Evolutionary conservation across 2,113 vertebrate genomes (phyloP).

Genomic region (Corydoras maculifer): DNA sequence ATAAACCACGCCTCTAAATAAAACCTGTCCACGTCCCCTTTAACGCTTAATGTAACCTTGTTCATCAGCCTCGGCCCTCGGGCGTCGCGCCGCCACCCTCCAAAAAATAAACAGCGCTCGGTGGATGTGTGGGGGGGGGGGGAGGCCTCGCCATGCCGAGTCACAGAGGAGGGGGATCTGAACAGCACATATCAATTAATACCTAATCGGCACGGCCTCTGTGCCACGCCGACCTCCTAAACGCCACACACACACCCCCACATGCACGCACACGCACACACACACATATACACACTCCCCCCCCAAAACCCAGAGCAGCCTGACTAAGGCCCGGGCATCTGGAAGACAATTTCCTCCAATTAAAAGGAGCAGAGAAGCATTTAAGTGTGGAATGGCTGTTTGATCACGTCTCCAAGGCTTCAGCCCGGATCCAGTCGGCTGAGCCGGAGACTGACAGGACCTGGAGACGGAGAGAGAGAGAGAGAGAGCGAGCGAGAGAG

Average conservation of each 20-base stretch:
- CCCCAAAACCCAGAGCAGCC: constrained; percentile 30
- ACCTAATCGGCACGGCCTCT: constrained; percentile 44
- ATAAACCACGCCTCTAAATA: too few species aligned
- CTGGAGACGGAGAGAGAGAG: constrained; percentile 9
- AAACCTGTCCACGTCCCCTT: too few species aligned
- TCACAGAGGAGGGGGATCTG: constrained; percentile 1
- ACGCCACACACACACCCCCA: too few species aligned
- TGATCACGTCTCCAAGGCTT: constrained; percentile 49
- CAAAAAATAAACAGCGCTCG: constrained; percentile 35
- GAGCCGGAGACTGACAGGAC: constrained; percentile 44
- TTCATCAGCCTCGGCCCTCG: constrained; percentile 27
- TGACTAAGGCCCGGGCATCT: constrained; percentile 46
- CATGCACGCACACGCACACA: too few species aligned
- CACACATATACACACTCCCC: background rate
- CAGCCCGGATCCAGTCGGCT: constrained; percentile 40
- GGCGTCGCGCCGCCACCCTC: constrained; percentile 27
- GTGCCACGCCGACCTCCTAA: constrained; percentile 28
- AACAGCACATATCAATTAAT: constrained; percentile 48
- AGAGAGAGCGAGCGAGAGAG: constrained; percentile 1
- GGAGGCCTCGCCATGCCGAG: constrained; percentile 39
- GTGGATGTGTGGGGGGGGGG: constrained; percentile 27
- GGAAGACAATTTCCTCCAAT: constrained; percentile 54
- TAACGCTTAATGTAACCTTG: constrained; percentile 34
- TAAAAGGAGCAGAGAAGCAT: constrained; percentile 50
- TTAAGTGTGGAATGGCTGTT: constrained; percentile 51